A percentile compares a stretch with the other conserved stretches of the same genome.
Evolutionary conservation across 2,113 vertebrate species (phyloP).

Genomic region (Spilogale gracilis): DNA sequence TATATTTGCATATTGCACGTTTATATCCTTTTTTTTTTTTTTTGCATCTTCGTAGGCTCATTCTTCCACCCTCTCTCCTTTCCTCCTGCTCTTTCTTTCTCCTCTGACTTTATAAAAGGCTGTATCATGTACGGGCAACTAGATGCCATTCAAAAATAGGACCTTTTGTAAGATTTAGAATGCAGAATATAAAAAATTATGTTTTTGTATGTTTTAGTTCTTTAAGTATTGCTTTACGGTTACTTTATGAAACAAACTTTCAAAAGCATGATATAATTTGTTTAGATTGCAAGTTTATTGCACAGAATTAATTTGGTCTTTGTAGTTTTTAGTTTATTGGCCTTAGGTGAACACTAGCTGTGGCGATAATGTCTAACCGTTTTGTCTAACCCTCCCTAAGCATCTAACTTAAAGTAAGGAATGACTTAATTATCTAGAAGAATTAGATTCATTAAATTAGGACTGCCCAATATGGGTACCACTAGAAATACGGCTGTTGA

Average conservation of each 20-base stretch:
- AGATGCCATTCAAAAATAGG: neutral
- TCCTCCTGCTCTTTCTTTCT: neutral
- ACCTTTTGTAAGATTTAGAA: conserved; percentile 9
- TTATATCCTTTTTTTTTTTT: neutral
- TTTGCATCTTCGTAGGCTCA: neutral
- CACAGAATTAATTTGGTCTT: conserved; percentile 9
- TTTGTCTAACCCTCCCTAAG: neutral
- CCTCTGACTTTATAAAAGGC: neutral
- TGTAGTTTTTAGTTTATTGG: neutral
- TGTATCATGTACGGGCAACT: neutral
- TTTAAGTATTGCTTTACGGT: neutral
- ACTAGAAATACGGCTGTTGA: neutral
- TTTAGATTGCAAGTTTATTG: neutral
- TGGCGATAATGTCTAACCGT: neutral
- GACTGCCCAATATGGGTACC: neutral
- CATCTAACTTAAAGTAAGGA: neutral
- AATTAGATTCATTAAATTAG: neutral
- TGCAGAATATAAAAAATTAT: neutral
- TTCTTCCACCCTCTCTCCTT: neutral
- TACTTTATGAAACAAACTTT: neutral
- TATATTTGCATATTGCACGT: neutral
- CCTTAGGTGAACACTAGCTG: neutral
- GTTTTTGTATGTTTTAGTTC: neutral
- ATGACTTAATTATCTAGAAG: neutral
- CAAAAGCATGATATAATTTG: neutral